Evolutionary conservation across 2,888 invertebrate species (phyloP).

Genomic region (Pandemis heparana): DNA sequence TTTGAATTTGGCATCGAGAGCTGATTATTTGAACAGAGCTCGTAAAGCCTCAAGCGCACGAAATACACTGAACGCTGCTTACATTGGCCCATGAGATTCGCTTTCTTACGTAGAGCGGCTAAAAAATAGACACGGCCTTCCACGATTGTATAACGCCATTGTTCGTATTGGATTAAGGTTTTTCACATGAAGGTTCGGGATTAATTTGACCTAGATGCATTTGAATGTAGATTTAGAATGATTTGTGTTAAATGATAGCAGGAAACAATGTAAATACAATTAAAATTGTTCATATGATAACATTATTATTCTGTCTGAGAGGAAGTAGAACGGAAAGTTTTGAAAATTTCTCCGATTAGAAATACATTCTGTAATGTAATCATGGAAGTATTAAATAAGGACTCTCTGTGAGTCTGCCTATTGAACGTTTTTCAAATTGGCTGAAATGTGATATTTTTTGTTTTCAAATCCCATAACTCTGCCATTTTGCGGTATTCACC

Average conservation of each 20-base stretch:
- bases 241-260: slow-evolving; percentile 13
- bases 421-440: too few species aligned
- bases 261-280: slow-evolving; percentile 22
- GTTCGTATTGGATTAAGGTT: slow-evolving; percentile 35
- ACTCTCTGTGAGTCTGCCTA: too few species aligned
- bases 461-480: too few species aligned
- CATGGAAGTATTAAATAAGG: too few species aligned
- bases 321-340: not conserved
- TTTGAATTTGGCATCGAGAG: slow-evolving; percentile 48
- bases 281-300: slow-evolving; percentile 2
- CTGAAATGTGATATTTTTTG: too few species aligned
- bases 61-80: slow-evolving; percentile 75
- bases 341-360: not conserved
- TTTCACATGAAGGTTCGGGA: slow-evolving; percentile 35
- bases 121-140: slow-evolving; percentile 68
- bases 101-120: slow-evolving; percentile 74
- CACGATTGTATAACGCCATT: slow-evolving; percentile 40
- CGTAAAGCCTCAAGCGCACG: slow-evolving; percentile 74
- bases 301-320: not conserved
- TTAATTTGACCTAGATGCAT: slow-evolving; percentile 36
- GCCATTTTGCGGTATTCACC: too few species aligned
- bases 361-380: too few species aligned
- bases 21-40: slow-evolving; percentile 65
- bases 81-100: slow-evolving; percentile 79
- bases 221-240: slow-evolving; percentile 27